Percentiles rank a stretch among this genome's conserved stretches.
Conservation (phyloP, 2,797 vertebrate species). For the Gorsachius magnificus region DNA sequence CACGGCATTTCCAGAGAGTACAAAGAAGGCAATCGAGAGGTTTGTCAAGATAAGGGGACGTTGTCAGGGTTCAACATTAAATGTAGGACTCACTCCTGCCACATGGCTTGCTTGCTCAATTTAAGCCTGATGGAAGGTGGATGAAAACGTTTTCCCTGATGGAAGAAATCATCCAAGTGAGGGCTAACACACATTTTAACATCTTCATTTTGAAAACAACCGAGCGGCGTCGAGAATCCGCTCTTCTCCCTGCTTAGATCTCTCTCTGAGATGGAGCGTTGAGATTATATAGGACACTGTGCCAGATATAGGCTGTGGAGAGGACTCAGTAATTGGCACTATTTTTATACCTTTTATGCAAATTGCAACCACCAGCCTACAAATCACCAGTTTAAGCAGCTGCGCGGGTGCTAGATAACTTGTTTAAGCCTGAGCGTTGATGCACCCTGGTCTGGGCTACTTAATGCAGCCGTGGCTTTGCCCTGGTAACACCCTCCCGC, state of each 20-base stretch:
- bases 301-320: background rate
- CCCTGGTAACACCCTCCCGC: background rate
- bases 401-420: background rate
- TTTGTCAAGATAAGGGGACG: rapidly evolving
- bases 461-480: background rate
- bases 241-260: background rate
- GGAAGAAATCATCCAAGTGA: background rate
- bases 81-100: background rate
- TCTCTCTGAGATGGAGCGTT: background rate
- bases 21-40: background rate
- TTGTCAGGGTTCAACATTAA: background rate
- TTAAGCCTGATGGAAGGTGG: background rate
- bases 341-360: constrained; percentile 31
- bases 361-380: background rate
- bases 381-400: constrained; percentile 3
- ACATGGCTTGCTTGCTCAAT: background rate
- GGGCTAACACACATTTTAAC: background rate
- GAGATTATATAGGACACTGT: background rate
- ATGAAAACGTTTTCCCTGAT: background rate
- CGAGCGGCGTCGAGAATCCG: background rate
- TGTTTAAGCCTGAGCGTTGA: background rate
- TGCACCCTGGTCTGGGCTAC: background rate
- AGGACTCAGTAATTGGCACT: background rate
- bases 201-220: background rate
- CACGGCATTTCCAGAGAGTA: background rate